Evolutionary conservation across 2,888 invertebrate species (phyloP).

Genomic region (Choreutis nemorana): DNA sequence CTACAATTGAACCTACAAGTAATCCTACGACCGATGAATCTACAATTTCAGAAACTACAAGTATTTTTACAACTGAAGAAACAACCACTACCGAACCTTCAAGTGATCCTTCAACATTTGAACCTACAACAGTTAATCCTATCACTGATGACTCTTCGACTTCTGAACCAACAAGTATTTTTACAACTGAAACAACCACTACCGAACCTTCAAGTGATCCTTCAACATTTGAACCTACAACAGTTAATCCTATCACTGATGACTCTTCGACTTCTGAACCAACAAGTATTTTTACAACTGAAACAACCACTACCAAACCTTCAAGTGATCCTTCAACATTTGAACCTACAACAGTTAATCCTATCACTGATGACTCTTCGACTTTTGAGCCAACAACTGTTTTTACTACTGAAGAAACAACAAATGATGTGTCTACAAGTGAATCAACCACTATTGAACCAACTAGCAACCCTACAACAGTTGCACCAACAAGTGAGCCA

Average conservation of each 20-base stretch:
- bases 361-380: background rate
- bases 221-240: no score
- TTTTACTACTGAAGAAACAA: background rate
- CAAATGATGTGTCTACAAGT: background rate
- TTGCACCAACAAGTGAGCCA: no score
- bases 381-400: background rate
- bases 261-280: background rate
- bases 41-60: background rate
- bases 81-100: background rate
- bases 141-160: background rate
- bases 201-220: no score
- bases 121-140: background rate
- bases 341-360: background rate
- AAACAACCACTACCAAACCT: no score
- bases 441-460: background rate
- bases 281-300: no score
- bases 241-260: background rate
- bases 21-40: background rate
- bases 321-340: no score
- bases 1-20: background rate
- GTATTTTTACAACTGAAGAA: background rate
- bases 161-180: background rate
- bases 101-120: background rate
- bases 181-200: background rate
- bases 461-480: background rate